phyloP scores from a whole-genome alignment of 2,888 invertebrate genomes.

The Digitonthophagus gazella region DNA sequence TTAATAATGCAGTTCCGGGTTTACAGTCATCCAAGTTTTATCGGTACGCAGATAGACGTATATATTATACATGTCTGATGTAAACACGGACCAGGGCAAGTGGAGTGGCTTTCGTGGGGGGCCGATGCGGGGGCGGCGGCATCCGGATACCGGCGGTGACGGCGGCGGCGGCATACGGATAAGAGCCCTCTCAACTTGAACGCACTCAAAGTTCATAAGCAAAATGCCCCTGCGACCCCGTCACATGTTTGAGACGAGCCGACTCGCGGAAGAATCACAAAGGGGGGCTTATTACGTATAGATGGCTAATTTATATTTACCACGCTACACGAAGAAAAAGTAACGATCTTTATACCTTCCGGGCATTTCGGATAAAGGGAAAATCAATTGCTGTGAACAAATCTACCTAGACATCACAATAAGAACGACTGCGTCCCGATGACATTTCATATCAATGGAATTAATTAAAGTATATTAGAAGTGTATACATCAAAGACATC shows the following conservation, averaged over 20 bases:
- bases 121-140: slow-evolving; percentile 36
- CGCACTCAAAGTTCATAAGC: slow-evolving; percentile 41
- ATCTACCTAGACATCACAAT: too few species aligned
- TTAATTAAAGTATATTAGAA: too few species aligned
- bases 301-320: slow-evolving; percentile 26
- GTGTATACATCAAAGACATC: too few species aligned
- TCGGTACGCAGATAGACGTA: slow-evolving; percentile 49
- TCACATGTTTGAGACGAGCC: slow-evolving; percentile 7
- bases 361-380: background rate
- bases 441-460: too few species aligned
- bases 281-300: slow-evolving; percentile 24
- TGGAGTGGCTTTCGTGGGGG: slow-evolving; percentile 37
- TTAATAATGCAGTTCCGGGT: slow-evolving; percentile 47
- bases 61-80: slow-evolving; percentile 48
- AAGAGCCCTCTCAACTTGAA: slow-evolving; percentile 33
- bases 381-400: background rate
- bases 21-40: slow-evolving; percentile 48
- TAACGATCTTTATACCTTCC: background rate
- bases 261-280: slow-evolving; percentile 16
- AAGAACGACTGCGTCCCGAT: too few species aligned
- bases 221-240: slow-evolving; percentile 33
- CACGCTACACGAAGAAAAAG: background rate
- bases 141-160: background rate
- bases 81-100: slow-evolving; percentile 37
- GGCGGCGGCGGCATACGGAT: background rate